Percentiles rank a stretch among this genome's conserved stretches.
phyloP scores from a whole-genome alignment of 2,888 invertebrate genomes.

The Choreutis nemorana region DNA sequence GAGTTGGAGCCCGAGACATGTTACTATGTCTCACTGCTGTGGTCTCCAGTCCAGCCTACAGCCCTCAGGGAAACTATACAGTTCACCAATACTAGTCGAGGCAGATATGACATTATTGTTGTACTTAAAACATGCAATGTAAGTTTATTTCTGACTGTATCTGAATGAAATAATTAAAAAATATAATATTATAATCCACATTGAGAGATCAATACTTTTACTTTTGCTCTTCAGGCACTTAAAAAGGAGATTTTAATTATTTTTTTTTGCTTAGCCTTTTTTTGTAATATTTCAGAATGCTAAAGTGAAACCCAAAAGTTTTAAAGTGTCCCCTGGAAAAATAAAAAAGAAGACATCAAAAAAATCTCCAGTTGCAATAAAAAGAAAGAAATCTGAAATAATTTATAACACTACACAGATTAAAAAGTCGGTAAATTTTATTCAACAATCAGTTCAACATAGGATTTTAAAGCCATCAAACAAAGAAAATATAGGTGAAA shows the following conservation, averaged over 20 bases:
- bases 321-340: slow-evolving; percentile 49
- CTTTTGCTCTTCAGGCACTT: too few relatives aligned
- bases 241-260: too few relatives aligned
- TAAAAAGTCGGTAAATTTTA: slow-evolving; percentile 27
- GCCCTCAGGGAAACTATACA: slow-evolving; percentile 70
- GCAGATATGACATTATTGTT: slow-evolving; percentile 72
- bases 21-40: slow-evolving; percentile 64
- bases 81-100: slow-evolving; percentile 69
- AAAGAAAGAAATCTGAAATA: slow-evolving; percentile 40
- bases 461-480: slow-evolving; percentile 23
- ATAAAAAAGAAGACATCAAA: slow-evolving; percentile 39
- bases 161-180: background rate
- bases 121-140: slow-evolving; percentile 72
- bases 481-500: slow-evolving; percentile 31
- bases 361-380: slow-evolving; percentile 41
- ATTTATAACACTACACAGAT: slow-evolving; percentile 34
- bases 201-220: too few relatives aligned
- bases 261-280: too few relatives aligned
- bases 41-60: slow-evolving; percentile 69
- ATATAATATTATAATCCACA: too few relatives aligned
- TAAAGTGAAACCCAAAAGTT: slow-evolving; percentile 25
- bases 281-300: slow-evolving; percentile 1
- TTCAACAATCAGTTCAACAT: slow-evolving; percentile 22
- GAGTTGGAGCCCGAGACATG: slow-evolving; percentile 62
- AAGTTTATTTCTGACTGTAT: too few relatives aligned